These are phyloP conservation scores for Pheosia tremula DNA, from an alignment of 2,888 invertebrate genomes.

Conservation along the genomic window DNA sequence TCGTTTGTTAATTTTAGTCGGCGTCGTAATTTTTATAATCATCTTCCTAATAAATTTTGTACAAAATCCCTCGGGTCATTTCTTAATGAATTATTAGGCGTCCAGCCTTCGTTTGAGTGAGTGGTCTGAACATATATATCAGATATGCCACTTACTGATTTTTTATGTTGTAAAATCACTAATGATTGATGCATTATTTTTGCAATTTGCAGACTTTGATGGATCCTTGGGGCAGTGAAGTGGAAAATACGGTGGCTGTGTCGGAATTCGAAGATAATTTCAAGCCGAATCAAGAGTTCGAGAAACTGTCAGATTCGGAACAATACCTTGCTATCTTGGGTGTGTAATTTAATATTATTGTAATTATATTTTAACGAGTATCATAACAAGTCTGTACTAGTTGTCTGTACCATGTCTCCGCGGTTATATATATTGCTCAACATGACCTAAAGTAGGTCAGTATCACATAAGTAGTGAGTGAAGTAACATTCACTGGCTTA, in stretches of 20 bases:
- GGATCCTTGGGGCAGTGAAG: constrained; percentile 80
- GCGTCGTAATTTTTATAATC: background rate
- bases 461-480: constrained; percentile 18
- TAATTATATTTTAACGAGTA: constrained; percentile 20
- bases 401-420: constrained; percentile 11
- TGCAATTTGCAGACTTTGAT: constrained; percentile 66
- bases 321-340: constrained; percentile 88
- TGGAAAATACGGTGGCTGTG: constrained; percentile 48
- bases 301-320: constrained; percentile 85
- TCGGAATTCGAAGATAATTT: constrained; percentile 86
- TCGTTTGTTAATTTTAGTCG: background rate
- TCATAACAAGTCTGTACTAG: constrained; percentile 14
- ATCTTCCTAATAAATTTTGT: background rate
- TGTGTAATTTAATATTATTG: constrained; percentile 52
- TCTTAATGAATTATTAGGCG: constrained; percentile 31
- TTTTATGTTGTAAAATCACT: background rate
- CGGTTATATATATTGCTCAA: constrained; percentile 24
- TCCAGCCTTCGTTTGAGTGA: constrained; percentile 42
- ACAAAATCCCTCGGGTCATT: background rate
- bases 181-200: background rate
- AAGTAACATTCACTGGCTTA: constrained; percentile 1
- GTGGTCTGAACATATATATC: constrained; percentile 19
- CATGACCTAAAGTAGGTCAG: constrained; percentile 17
- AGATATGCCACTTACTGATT: background rate
- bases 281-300: constrained; percentile 58